A percentile compares a stretch with the other conserved stretches of the same genome.
These are phyloP conservation scores for Electrophaes corylata DNA, from an alignment of 2,888 invertebrate species.

Conservation along the genomic window DNA sequence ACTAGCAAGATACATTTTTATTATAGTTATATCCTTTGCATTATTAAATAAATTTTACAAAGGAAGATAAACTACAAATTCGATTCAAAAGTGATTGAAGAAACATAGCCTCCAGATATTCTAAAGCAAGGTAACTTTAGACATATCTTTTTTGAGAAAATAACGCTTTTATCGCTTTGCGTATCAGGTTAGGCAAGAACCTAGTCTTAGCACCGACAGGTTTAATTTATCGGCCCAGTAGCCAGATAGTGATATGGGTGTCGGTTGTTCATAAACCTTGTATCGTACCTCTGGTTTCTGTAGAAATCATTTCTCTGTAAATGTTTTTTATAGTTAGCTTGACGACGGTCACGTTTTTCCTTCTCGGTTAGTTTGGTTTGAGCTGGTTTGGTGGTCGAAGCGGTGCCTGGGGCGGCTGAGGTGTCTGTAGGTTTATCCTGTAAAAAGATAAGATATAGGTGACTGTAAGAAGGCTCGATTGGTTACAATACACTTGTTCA, in stretches of 20 bases:
- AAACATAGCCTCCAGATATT: no score
- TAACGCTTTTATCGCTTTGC: background rate
- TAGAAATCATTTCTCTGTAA: conserved; percentile 70
- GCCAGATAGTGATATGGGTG: conserved; percentile 77
- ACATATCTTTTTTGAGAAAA: background rate
- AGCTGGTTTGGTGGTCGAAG: conserved; percentile 32
- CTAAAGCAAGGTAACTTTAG: no score
- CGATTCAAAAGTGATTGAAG: no score
- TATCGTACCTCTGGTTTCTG: conserved; percentile 75
- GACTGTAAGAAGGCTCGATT: no score
- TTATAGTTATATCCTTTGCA: no score
- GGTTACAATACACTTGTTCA: no score
- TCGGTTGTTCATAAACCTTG: conserved; percentile 68
- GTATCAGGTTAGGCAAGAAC: background rate
- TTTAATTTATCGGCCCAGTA: conserved; percentile 77
- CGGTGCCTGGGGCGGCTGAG: conserved; percentile 44
- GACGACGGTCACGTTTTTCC: conserved; percentile 65
- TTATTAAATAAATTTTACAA: no score
- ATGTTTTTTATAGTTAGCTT: conserved; percentile 71
- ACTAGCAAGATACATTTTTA: no score
- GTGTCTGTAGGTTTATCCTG: conserved; percentile 33
- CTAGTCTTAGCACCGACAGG: background rate
- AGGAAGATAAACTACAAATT: no score
- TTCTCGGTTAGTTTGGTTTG: conserved; percentile 54
- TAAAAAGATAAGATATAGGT: background rate